phyloP scores from a whole-genome alignment of 1,140 invertebrate genomes.

The Pantala flavescens region DNA sequence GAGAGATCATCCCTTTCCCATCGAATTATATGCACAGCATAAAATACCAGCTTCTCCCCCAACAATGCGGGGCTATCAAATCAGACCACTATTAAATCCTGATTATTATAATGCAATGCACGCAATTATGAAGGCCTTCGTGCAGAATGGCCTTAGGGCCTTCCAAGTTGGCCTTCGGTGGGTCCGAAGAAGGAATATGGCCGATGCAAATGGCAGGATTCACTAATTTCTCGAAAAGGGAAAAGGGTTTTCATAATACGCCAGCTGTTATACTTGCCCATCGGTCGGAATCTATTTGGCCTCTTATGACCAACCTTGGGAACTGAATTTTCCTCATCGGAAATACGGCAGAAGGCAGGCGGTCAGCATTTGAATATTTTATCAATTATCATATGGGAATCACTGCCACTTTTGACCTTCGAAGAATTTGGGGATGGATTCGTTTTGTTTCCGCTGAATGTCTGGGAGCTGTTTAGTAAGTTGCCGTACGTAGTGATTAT shows the following conservation, averaged over 20 bases:
- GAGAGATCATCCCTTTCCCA: background rate
- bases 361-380: background rate
- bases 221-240: background rate
- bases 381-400: too few relatives aligned
- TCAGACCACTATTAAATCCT: background rate
- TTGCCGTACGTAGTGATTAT: too few relatives aligned
- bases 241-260: background rate
- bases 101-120: background rate
- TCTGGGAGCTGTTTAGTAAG: too few relatives aligned
- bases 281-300: too few relatives aligned
- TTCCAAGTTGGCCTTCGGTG: background rate
- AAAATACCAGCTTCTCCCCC: background rate
- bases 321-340: background rate
- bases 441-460: too few relatives aligned
- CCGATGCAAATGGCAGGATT: background rate
- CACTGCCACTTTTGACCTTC: too few relatives aligned
- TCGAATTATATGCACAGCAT: background rate
- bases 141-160: background rate
- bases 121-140: background rate
- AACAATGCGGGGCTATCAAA: background rate
- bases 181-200: background rate
- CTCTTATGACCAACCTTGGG: background rate
- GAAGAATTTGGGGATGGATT: too few relatives aligned
- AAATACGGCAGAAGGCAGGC: background rate
- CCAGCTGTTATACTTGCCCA: background rate